phyloP scores from a whole-genome alignment of 1,140 invertebrate genomes.

The Hesperophylax magnus region DNA sequence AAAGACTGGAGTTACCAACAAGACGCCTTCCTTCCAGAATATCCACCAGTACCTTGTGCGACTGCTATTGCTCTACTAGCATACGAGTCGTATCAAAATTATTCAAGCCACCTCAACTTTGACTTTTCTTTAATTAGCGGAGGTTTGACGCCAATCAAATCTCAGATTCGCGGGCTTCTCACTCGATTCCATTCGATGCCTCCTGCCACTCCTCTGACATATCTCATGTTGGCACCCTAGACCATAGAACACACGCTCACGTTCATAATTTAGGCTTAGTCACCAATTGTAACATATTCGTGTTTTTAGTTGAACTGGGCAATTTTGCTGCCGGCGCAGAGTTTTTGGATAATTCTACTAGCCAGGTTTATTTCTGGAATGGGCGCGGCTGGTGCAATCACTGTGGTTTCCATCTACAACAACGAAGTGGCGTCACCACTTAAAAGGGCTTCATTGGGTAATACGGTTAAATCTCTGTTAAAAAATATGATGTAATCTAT shows the following conservation, averaged over 20 bases:
- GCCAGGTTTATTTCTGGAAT: slow-evolving; percentile 42
- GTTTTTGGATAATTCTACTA: slow-evolving; percentile 21
- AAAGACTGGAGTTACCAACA: too few relatives aligned
- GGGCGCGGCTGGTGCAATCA: slow-evolving; percentile 47
- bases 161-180: too few relatives aligned
- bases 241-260: not conserved
- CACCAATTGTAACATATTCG: not conserved
- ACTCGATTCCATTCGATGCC: too few relatives aligned
- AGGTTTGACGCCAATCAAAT: not conserved
- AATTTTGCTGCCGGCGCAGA: slow-evolving; percentile 16
- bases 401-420: slow-evolving; percentile 48
- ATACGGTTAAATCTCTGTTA: too few relatives aligned
- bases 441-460: too few relatives aligned
- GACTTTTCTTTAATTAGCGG: not conserved
- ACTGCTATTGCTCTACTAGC: too few relatives aligned
- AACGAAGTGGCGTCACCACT: slow-evolving; percentile 44
- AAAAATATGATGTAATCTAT: too few relatives aligned
- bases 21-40: too few relatives aligned
- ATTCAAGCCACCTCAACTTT: too few relatives aligned
- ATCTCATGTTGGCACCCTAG: not conserved
- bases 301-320: slow-evolving; percentile 49
- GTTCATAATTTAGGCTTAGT: not conserved
- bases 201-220: too few relatives aligned
- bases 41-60: too few relatives aligned
- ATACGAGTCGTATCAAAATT: too few relatives aligned